Conservation (phyloP, 2,888 invertebrate species). For the Psylliodes chrysocephalus region DNA sequence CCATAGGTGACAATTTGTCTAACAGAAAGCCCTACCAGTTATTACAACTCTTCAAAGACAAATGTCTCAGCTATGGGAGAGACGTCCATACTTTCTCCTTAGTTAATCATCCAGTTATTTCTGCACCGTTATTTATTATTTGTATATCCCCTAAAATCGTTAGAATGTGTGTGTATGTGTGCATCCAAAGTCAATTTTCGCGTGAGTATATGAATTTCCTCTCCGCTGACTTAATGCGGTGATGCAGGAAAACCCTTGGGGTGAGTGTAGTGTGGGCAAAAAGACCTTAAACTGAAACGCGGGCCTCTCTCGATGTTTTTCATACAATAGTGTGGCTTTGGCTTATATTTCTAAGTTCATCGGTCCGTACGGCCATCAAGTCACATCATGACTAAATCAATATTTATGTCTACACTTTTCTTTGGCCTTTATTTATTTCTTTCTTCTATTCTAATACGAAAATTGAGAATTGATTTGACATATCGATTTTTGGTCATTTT, state of each 20-base stretch:
- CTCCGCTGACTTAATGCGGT: background rate
- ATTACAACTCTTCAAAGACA: no score
- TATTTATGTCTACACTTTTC: constrained; percentile 27
- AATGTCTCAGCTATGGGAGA: no score
- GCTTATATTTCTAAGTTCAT: constrained; percentile 29
- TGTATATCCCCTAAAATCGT: no score
- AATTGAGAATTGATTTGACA: no score
- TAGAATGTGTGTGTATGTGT: no score
- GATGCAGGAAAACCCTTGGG: background rate
- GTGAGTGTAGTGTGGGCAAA: background rate
- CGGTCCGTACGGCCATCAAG: constrained; percentile 29
- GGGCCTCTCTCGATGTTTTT: background rate
- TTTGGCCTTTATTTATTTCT: background rate
- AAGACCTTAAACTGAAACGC: background rate
- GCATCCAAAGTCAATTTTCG: constrained; percentile 6
- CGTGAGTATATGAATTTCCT: constrained; percentile 6
- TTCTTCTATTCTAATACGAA: background rate
- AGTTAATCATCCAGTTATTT: no score
- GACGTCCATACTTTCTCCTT: no score
- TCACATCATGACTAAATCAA: constrained; percentile 29
- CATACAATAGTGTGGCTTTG: constrained; percentile 27
- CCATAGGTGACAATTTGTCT: no score
- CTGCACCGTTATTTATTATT: no score
- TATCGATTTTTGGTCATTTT: no score
- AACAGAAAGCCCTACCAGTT: no score